phyloP scores from a whole-genome alignment of 2,113 vertebrate genomes.

The Pionites leucogaster region DNA sequence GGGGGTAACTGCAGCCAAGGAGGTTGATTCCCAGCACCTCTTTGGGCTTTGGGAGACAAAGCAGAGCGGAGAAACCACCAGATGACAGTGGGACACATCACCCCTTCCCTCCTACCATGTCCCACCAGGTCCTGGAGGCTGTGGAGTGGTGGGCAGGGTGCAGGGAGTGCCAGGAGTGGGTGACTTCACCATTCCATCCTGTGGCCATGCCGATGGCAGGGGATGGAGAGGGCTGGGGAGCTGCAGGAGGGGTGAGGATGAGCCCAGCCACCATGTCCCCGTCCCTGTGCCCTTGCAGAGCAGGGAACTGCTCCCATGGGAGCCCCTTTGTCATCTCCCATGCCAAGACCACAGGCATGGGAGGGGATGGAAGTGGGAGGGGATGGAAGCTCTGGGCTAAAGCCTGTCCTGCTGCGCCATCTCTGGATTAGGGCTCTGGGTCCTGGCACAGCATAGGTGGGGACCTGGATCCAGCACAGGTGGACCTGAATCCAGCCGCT shows the following conservation, averaged over 20 bases:
- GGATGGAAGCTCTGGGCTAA: background rate
- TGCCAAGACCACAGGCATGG: background rate
- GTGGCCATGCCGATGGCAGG: rapidly evolving
- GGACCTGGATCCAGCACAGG: too few species aligned
- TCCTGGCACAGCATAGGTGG: rapidly evolving
- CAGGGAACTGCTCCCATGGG: rapidly evolving
- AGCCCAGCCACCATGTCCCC: background rate
- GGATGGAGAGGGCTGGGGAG: background rate
- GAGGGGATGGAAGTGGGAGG: too few species aligned
- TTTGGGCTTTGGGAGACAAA: background rate
- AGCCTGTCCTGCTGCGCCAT: rapidly evolving
- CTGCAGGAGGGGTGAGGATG: rapidly evolving
- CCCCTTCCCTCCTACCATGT: rapidly evolving
- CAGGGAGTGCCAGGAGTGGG: rapidly evolving
- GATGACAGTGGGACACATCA: rapidly evolving
- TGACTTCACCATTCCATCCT: background rate
- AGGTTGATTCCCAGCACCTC: rapidly evolving
- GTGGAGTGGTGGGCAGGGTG: background rate
- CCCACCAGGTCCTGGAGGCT: background rate
- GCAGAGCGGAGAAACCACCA: background rate
- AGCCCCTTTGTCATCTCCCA: background rate
- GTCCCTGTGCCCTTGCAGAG: rapidly evolving
- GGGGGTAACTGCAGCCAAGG: too few species aligned
- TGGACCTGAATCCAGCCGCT: background rate
- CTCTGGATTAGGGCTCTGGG: rapidly evolving